Base-by-base conservation (phyloP, 2,797 vertebrate genomes). In the Malacoctenus gilli region DNA sequence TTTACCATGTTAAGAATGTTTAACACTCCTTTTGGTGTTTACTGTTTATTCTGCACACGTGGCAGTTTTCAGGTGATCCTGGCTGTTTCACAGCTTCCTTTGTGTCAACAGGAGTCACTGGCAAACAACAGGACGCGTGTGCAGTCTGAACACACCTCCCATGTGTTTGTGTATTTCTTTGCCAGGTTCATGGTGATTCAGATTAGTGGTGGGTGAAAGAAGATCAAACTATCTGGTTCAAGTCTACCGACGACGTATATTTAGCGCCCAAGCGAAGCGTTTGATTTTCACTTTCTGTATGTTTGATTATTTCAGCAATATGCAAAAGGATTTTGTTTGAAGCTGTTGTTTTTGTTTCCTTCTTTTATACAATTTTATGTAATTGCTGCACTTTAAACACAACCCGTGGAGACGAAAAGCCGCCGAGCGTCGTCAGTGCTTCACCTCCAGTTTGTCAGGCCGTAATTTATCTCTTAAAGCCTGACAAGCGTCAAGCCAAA, bases 311-410 rank as follows among this genome's bases (percentile, higher is more conserved):
- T 75, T 84, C 68, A 66, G 59, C 39, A 67, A 61, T 64, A 71
- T 80, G 72, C 70, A 77, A 78, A n/a, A 63, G 15, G 40, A 46
- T 64, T 77, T 51, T 59, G 23, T 78, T 72, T 68, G 35, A 67
- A 60, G 30, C 46, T 57, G 35, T 78, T 14, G 57, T 55, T 32
- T 62, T 32, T 62, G 69, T 49, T 70, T 60, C 51, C 11, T 62
- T 54, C 69, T 72, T 53, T 70, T 71, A 71, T 55, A 70, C 48
- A 48, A 65, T 75, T 21, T 74, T 78, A 79, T 84, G 79, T 80
- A 71, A 84, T 80, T 44, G 60, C 77, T 88, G 89, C 89, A 89
- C 87, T 89, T 90, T 89, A 87, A 82, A 82, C 75, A 75, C 68
- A 58, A 77, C 61, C 63, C 65, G 59, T 56, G 71, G 66, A 65